Conservation (phyloP, 2,797 vertebrate genomes). For the Bradypodion pumilum region DNA sequence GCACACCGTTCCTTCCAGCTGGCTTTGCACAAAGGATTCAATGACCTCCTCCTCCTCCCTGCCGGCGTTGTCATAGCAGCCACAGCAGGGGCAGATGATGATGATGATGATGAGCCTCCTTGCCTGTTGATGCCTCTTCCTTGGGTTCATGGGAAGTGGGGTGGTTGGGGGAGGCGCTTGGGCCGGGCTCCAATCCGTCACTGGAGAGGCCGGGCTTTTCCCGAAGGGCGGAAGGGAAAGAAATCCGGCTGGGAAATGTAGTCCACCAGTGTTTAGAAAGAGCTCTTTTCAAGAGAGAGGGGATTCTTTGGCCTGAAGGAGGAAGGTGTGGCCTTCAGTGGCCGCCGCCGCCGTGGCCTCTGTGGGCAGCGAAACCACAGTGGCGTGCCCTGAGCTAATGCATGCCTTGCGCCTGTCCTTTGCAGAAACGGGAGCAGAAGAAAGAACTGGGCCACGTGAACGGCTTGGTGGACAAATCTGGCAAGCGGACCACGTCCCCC, state of each 20-base stretch:
- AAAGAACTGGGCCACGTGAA: conserved; percentile 92
- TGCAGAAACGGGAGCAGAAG: conserved; percentile 95
- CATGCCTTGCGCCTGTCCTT: no score
- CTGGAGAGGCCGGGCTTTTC: no score
- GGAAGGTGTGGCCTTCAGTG: no score
- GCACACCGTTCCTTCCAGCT: conserved; percentile 52
- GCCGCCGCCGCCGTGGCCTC: no score
- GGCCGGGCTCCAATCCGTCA: conserved; percentile 62
- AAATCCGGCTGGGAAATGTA: no score
- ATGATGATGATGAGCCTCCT: neutral
- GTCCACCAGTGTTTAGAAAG: no score
- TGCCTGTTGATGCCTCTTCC: neutral
- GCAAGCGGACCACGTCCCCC: conserved; percentile 88
- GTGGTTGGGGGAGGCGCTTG: conserved; percentile 70
- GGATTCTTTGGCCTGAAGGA: no score
- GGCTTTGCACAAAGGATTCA: conserved; percentile 16
- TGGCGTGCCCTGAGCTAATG: no score
- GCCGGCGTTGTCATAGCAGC: conserved; percentile 60
- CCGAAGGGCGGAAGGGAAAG: no score
- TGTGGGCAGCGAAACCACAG: no score
- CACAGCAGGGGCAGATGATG: conserved; percentile 48
- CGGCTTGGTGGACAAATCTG: conserved; percentile 86
- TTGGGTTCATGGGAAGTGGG: conserved; percentile 67
- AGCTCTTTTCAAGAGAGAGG: no score
- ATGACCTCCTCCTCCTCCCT: conserved; percentile 52